These are phyloP conservation scores for Caenorhabditis remanei DNA, from an alignment of 1,140 invertebrate genomes.

Conservation along the genomic window DNA sequence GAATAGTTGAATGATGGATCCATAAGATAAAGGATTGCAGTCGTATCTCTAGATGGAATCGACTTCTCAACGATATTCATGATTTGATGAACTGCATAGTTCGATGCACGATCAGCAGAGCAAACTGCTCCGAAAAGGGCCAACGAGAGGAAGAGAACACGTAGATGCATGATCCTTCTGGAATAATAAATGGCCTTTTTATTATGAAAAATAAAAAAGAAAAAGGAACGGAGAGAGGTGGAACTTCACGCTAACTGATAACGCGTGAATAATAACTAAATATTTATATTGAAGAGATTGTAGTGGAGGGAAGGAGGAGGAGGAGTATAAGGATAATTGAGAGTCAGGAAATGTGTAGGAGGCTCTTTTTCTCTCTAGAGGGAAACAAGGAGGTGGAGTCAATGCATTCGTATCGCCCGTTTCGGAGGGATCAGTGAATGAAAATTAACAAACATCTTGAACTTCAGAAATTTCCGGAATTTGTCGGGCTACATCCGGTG, in stretches of 20 bases:
- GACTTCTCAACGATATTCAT: conserved; percentile 24
- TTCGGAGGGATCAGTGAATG: conserved; percentile 1
- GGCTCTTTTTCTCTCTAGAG: background rate
- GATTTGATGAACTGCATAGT: conserved; percentile 29
- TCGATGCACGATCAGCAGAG: background rate
- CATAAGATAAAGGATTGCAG: conserved; percentile 15
- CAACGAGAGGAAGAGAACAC: conserved; percentile 27
- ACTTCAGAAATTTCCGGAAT: background rate
- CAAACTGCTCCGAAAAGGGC: conserved; percentile 2
- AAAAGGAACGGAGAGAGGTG: background rate
- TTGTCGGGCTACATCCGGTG: background rate
- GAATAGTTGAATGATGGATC: conserved; percentile 35
- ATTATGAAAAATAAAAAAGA: background rate
- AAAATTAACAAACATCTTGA: conserved; percentile 14
- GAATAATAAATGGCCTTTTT: background rate
- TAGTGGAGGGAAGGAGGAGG: background rate
- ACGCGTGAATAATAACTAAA: conserved; percentile 2
- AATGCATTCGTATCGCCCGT: background rate
- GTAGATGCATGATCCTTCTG: background rate
- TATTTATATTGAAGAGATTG: background rate
- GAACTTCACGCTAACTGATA: background rate
- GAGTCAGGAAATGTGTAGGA: conserved; percentile 32
- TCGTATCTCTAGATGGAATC: background rate
- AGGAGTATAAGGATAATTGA: background rate
- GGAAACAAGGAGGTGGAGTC: background rate